Evolutionary conservation across 2,888 invertebrate genomes (phyloP).

Genomic region (Drepana falcataria): DNA sequence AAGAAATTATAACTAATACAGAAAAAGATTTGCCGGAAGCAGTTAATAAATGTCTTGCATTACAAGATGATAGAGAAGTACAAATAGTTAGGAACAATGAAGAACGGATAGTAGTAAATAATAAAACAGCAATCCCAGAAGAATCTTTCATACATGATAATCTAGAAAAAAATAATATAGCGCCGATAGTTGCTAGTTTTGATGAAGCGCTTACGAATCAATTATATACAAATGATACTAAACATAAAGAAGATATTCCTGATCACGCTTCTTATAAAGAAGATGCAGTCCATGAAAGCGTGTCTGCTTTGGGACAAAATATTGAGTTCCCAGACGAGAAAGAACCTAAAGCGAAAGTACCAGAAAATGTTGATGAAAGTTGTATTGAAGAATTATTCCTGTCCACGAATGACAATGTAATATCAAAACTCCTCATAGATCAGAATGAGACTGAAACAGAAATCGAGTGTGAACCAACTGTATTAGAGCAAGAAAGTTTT

Average conservation of each 20-base stretch:
- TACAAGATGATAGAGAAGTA: constrained; percentile 12
- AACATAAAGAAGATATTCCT: too few relatives aligned
- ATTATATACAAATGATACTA: too few relatives aligned
- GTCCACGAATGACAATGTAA: background rate
- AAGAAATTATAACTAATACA: background rate
- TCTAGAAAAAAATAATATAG: too few relatives aligned
- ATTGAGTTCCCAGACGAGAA: background rate
- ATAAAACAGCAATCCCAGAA: too few relatives aligned
- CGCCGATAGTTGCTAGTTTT: too few relatives aligned
- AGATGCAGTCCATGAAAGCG: background rate
- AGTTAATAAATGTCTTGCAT: constrained; percentile 2
- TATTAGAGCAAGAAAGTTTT: background rate
- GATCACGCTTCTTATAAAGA: too few relatives aligned
- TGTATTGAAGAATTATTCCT: background rate
- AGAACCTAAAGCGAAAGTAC: background rate
- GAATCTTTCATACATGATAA: too few relatives aligned
- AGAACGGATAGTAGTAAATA: too few relatives aligned
- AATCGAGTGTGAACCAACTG: background rate
- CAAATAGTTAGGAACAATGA: background rate
- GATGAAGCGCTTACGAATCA: too few relatives aligned
- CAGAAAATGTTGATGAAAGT: background rate
- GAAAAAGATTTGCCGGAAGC: constrained; percentile 4
- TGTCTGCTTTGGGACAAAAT: background rate
- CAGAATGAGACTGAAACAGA: background rate
- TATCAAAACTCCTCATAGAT: background rate